Evolutionary conservation across 2,888 invertebrate genomes (phyloP).

Genomic region (Apodemia duryi): DNA sequence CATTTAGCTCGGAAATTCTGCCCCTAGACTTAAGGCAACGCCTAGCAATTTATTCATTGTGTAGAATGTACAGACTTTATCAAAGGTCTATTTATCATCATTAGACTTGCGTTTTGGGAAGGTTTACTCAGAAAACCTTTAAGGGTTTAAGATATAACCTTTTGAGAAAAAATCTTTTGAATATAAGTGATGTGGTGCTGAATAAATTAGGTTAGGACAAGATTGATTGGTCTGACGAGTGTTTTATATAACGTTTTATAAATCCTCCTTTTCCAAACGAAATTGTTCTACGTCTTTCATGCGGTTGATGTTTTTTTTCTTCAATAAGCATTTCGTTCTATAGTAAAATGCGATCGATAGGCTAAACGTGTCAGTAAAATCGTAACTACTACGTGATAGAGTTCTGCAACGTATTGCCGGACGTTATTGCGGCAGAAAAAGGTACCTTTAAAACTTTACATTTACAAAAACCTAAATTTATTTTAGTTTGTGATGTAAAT

Average conservation of each 20-base stretch:
- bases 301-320: neutral
- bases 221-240: constrained; percentile 1
- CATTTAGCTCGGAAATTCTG: neutral
- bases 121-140: constrained; percentile 4
- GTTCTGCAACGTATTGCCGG: too few relatives aligned
- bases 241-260: neutral
- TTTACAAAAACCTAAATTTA: too few relatives aligned
- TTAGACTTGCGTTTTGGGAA: constrained; percentile 3
- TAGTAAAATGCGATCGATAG: too few relatives aligned
- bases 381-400: too few relatives aligned
- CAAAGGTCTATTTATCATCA: constrained; percentile 11
- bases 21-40: neutral
- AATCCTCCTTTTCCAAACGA: neutral
- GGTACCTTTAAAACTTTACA: too few relatives aligned
- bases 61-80: neutral
- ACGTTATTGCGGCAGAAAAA: too few relatives aligned
- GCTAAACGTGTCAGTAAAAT: too few relatives aligned
- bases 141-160: constrained; percentile 5
- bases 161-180: constrained; percentile 14
- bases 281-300: neutral
- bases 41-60: neutral
- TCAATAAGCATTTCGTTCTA: too few relatives aligned
- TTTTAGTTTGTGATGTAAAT: too few relatives aligned
- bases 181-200: constrained; percentile 6
- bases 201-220: constrained; percentile 10